Conservation (phyloP, 2,113 vertebrate genomes). For the Rutilus rutilus region DNA sequence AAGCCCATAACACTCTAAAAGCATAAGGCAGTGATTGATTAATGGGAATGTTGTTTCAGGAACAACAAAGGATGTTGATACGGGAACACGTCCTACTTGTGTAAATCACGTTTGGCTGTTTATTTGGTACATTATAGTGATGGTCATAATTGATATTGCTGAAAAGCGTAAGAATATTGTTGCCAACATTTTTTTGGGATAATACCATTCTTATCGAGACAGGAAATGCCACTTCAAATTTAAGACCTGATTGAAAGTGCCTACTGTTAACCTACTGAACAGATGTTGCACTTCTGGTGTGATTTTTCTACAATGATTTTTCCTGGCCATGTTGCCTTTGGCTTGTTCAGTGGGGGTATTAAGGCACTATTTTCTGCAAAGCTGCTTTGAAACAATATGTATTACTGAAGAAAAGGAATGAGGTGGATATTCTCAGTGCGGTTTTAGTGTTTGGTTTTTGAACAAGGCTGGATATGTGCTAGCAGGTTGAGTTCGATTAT, state of each 20-base stretch:
- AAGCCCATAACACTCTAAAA: not conserved
- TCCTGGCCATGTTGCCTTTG: conserved; percentile 19
- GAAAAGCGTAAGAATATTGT: not conserved
- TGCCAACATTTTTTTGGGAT: not conserved
- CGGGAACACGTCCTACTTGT: conserved; percentile 12
- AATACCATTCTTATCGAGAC: not conserved
- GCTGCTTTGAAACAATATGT: not conserved
- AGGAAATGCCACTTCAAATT: conserved; percentile 8
- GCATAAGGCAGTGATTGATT: conserved; percentile 9
- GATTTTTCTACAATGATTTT: conserved; percentile 4
- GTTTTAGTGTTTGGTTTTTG: conserved; percentile 33
- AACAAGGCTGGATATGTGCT: conserved; percentile 42
- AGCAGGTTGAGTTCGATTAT: conserved; percentile 46
- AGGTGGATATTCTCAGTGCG: conserved; percentile 27
- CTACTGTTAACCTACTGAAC: not conserved
- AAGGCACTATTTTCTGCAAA: not conserved
- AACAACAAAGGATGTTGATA: conserved; percentile 31
- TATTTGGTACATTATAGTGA: conserved; percentile 15
- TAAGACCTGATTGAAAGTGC: not conserved
- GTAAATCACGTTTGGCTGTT: conserved; percentile 5
- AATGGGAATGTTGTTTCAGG: conserved; percentile 20
- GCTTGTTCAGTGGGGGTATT: conserved; percentile 4
- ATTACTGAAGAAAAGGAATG: conserved; percentile 8
- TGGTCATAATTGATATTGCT: not conserved
- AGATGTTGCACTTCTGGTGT: not conserved